Evolutionary conservation across 1,140 invertebrate genomes (phyloP).

Genomic region (Mylabris phalerata): DNA sequence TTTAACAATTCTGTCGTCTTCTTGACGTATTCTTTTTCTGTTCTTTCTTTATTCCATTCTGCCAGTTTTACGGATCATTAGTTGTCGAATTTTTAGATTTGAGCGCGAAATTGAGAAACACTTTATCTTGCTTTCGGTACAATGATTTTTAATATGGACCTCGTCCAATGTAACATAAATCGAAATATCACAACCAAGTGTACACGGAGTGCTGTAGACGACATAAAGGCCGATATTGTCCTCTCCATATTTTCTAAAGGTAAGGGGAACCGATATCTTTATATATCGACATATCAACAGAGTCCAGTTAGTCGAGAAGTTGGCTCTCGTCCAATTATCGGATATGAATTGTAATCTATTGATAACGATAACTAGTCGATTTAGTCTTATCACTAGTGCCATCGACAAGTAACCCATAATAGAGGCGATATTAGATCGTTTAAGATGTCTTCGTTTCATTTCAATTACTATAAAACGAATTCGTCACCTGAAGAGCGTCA

Average conservation of each 20-base stretch:
- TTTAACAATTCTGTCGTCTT: not conserved
- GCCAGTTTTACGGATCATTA: constrained; percentile 28
- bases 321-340: constrained; percentile 5
- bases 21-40: too few species aligned
- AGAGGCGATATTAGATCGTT: not conserved
- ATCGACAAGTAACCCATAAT: constrained; percentile 6
- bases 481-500: not conserved
- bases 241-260: not conserved
- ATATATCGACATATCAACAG: too few species aligned
- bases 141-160: constrained; percentile 30
- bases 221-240: constrained; percentile 12
- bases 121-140: constrained; percentile 31
- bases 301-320: not conserved
- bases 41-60: not conserved
- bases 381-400: not conserved
- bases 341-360: not conserved
- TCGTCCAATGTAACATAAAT: constrained; percentile 21
- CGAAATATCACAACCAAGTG: constrained; percentile 5
- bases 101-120: constrained; percentile 30
- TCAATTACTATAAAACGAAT: not conserved
- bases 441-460: not conserved
- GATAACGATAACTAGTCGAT: not conserved
- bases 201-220: constrained; percentile 15
- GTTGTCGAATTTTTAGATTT: constrained; percentile 26
- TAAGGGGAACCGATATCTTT: too few species aligned